phyloP scores from a whole-genome alignment of 2,797 vertebrate species.

The Pangasius larnaudii region DNA sequence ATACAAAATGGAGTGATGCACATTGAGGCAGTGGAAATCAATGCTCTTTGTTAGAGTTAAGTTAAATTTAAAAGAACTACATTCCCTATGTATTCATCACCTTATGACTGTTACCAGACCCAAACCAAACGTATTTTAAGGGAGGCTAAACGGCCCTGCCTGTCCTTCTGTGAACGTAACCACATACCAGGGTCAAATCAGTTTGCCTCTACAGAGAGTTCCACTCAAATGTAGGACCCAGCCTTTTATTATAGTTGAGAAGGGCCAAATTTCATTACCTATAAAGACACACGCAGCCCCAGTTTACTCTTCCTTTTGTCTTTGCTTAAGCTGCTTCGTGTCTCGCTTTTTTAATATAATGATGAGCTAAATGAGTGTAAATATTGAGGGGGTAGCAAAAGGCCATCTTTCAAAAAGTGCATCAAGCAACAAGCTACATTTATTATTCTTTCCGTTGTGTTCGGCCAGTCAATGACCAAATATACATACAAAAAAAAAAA shows the following conservation, averaged over 20 bases:
- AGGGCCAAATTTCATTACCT: slow-evolving; percentile 14
- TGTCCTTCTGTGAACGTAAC: slow-evolving; percentile 13
- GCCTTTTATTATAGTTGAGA: neutral
- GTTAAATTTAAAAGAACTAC: neutral
- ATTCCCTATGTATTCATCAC: slow-evolving; percentile 22
- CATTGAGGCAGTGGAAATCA: slow-evolving; percentile 45
- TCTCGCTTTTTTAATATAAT: neutral
- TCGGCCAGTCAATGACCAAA: slow-evolving; percentile 75
- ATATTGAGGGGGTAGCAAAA: slow-evolving; percentile 53
- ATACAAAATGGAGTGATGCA: slow-evolving; percentile 39
- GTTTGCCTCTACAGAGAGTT: neutral
- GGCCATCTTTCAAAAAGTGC: slow-evolving; percentile 75
- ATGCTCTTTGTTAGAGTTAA: neutral
- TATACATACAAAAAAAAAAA: slow-evolving; percentile 62
- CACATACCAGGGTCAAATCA: neutral
- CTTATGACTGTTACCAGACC: slow-evolving; percentile 10
- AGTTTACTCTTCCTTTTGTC: slow-evolving; percentile 36
- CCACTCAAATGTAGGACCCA: slow-evolving; percentile 5
- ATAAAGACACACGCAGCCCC: slow-evolving; percentile 52
- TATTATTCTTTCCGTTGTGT: slow-evolving; percentile 63
- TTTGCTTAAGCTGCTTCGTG: neutral
- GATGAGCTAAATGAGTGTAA: slow-evolving; percentile 48
- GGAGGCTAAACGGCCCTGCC: neutral
- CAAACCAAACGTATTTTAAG: slow-evolving; percentile 24
- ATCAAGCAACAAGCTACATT: slow-evolving; percentile 72